Base-by-base conservation (phyloP, 1,140 invertebrate species). In the Platyscapa corneri region DNA sequence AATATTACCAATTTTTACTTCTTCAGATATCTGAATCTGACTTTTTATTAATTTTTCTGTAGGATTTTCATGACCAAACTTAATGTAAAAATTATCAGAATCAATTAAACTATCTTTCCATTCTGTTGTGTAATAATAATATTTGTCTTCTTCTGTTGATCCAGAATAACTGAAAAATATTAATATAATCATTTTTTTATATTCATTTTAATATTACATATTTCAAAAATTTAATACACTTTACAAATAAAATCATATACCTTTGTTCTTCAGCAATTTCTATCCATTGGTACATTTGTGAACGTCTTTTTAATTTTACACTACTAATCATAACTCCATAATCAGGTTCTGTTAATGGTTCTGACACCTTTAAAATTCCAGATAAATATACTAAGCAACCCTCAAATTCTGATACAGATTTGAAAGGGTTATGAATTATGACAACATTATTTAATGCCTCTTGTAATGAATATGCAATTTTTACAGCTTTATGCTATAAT, bases 261-360 rank as follows among this genome's bases (percentile, higher is more conserved):
- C 92, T 94, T 90, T 95, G 93, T 88, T 97, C 96, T 90, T 93
- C 92, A 86, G 93, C 92, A n/a, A 93, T 91, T 88, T 98, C 97
- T 72, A 97, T 94, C 97, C 97, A 98, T 90, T 98, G 97, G 90
- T 96, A 98, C 96, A 98, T 98, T 92, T 98, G 97, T 0, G 97
- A 97, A 86, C 96, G 94, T 74, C 96, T 95, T 87, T 95, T 95
- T 37, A 97, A 90, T 88, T 96, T 96, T 0, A 97, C 95, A 32
- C 96, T 95, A 80, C 95, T 94, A 12, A 97, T 94, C 88, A 96
- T 95, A 67, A 98, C 95, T 79, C 96, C 96, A 91, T 97, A 97
- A 85, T 96, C 95, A 30, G 95, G 95, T 91, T 98, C 97, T 16
- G 96, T 96, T 83, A 98, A 94, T 3, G 96, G 96, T 90, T 97